Percentiles rank a stretch among this genome's conserved stretches.
phyloP scores from a whole-genome alignment of 2,888 invertebrate species.

The Leptopilina syphax region DNA sequence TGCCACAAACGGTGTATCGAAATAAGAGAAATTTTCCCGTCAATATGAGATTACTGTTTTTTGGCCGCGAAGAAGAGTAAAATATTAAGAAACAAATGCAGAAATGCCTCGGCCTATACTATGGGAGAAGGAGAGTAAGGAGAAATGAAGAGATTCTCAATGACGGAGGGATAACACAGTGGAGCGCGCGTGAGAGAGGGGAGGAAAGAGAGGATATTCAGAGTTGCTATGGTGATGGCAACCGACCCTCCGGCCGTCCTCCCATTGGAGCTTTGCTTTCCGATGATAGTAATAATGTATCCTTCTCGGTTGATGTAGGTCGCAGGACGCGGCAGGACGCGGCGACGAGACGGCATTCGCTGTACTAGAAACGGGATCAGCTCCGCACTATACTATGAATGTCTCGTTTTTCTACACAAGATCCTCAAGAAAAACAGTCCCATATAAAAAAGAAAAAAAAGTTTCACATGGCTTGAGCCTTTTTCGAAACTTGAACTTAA shows the following conservation, averaged over 20 bases:
- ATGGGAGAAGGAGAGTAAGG: constrained; percentile 16
- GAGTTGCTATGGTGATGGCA: constrained; percentile 69
- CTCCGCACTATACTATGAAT: constrained; percentile 14
- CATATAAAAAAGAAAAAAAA: constrained; percentile 15
- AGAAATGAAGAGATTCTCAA: constrained; percentile 37
- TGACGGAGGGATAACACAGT: constrained; percentile 27
- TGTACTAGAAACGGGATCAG: constrained; percentile 31
- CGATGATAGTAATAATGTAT: constrained; percentile 75
- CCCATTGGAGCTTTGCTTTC: constrained; percentile 72
- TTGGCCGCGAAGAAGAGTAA: constrained; percentile 34
- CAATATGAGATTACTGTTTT: no score
- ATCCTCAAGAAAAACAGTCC: background rate
- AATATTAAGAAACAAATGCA: constrained; percentile 50
- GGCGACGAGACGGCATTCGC: constrained; percentile 16
- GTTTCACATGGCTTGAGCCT: no score
- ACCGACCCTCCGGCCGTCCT: constrained; percentile 72
- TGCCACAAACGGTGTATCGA: no score
- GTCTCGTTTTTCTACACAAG: constrained; percentile 17
- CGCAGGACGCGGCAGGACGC: constrained; percentile 68
- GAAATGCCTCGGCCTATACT: constrained; percentile 49
- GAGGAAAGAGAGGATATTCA: constrained; percentile 49
- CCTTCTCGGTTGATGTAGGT: constrained; percentile 72
- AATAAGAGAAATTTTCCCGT: no score
- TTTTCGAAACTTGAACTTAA: no score
- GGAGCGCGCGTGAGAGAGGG: constrained; percentile 28